phyloP scores from a whole-genome alignment of 2,888 invertebrate genomes.

The Drosophila affinis region DNA sequence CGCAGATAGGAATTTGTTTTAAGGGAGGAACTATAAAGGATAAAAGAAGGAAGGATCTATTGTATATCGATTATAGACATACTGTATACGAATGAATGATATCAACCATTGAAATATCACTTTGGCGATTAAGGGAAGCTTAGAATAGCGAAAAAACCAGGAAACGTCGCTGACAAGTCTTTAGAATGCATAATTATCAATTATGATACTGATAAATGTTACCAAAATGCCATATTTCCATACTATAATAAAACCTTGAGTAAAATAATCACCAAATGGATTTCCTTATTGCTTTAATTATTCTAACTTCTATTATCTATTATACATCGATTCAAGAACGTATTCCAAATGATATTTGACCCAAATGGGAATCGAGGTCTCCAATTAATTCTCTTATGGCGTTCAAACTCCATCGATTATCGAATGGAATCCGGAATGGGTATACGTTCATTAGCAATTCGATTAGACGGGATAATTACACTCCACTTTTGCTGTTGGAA shows the following conservation, averaged over 20 bases:
- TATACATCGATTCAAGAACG: background rate
- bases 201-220: background rate
- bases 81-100: too few relatives aligned
- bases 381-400: background rate
- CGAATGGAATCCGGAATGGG: background rate
- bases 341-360: background rate
- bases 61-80: too few relatives aligned
- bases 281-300: background rate
- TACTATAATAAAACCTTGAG: background rate
- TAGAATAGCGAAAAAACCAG: too few relatives aligned
- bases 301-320: background rate
- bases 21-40: too few relatives aligned
- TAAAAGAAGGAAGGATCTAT: too few relatives aligned
- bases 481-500: background rate
- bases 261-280: background rate
- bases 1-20: too few relatives aligned
- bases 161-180: too few relatives aligned
- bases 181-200: background rate
- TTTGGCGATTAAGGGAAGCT: too few relatives aligned
- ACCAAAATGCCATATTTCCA: background rate
- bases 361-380: background rate
- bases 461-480: background rate
- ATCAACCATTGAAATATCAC: too few relatives aligned
- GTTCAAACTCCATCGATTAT: background rate
- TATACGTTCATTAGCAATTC: background rate